Conservation (phyloP, 2,888 invertebrate species). For the Drosophila meridionalis region DNA sequence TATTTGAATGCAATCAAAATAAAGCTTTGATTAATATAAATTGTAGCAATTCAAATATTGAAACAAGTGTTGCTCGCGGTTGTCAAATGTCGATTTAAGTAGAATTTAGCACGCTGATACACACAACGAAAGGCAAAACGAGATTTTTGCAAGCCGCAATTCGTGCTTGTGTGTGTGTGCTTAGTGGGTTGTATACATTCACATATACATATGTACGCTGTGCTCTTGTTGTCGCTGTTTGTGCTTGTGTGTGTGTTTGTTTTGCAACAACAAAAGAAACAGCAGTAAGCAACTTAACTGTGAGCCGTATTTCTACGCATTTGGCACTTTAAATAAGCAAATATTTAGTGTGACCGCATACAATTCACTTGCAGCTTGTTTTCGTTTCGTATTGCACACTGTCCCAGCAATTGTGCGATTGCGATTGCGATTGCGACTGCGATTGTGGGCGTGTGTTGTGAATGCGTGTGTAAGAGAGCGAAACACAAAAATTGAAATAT, state of each 20-base stretch:
- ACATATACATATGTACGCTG: slow-evolving; percentile 1
- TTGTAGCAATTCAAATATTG: slow-evolving; percentile 48
- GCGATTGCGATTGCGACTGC: neutral
- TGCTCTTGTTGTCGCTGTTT: slow-evolving; percentile 24
- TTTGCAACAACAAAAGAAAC: slow-evolving; percentile 66
- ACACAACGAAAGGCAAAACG: slow-evolving; percentile 52
- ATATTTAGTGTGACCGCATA: slow-evolving; percentile 47
- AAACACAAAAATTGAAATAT: slow-evolving; percentile 65
- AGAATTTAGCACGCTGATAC: slow-evolving; percentile 51
- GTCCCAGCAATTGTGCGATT: slow-evolving; percentile 14
- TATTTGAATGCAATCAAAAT: slow-evolving; percentile 34
- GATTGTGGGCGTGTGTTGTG: slow-evolving; percentile 28
- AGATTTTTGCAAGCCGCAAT: slow-evolving; percentile 68
- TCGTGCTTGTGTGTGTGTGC: slow-evolving; percentile 32
- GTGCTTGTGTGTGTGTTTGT: slow-evolving; percentile 47
- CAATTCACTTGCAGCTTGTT: slow-evolving; percentile 57
- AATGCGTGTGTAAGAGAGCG: slow-evolving; percentile 42
- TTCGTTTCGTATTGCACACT: slow-evolving; percentile 21
- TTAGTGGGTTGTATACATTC: slow-evolving; percentile 26
- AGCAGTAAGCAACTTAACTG: slow-evolving; percentile 19
- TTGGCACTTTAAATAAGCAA: slow-evolving; percentile 46
- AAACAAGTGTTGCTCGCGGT: slow-evolving; percentile 55
- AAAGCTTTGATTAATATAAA: slow-evolving; percentile 39
- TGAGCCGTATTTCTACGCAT: slow-evolving; percentile 39
- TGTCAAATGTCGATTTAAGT: slow-evolving; percentile 49